Base-by-base conservation (phyloP, 2,797 vertebrate genomes). In the Chiropotes sagulatus region DNA sequence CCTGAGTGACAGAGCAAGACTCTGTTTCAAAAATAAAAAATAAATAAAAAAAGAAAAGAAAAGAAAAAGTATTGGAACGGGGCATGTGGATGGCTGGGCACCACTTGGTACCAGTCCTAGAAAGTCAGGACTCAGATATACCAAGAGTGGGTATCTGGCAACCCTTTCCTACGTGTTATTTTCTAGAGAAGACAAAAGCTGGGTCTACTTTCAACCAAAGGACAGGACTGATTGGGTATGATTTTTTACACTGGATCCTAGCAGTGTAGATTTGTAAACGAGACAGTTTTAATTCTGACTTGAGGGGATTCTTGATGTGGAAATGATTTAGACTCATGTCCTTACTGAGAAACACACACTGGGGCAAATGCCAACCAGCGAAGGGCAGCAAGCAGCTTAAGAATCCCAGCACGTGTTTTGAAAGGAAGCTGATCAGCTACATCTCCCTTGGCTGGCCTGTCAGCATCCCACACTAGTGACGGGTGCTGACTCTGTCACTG, bases 151-250 rank as follows among this genome's bases (percentile, higher is more conserved):
- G 44, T 44, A 50, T 8, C 84, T 24, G 14, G 28, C 1, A 64
- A 44, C 12, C 24, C 44, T 36, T 93, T 73, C 70, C 26, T 50
- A 20, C 1, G 30, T 41, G 6, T 6, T 79, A 85, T 46, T 50
- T 96, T 88, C 79, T 73, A 30, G 61, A 97, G 11, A 86, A 50
- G 78, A 76, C 61, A 82, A 93, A 75, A 36, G 70, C 22, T n/a
- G 17, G 5, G 26, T 64, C 73, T 46, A 26, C 30, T 92, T 92
- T 52, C 15, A 33, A 28, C 6, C 30, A 7, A 67, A 84, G 46
- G 36, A 9, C 7, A 76, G 19, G 75, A 52, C 2, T 57, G n/a
- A 14, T 7, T 28, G 12, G 30, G 36, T 30, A 28, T 41, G 9
- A 19, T 33, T 84, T 76, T 70, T 85, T 57, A 20, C 12, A 81